Evolutionary conservation across 2,888 invertebrate genomes (phyloP), one percentile per base, ranked within the genome.

Genomic region (Spatulosminthurus flaviceps): DNA sequence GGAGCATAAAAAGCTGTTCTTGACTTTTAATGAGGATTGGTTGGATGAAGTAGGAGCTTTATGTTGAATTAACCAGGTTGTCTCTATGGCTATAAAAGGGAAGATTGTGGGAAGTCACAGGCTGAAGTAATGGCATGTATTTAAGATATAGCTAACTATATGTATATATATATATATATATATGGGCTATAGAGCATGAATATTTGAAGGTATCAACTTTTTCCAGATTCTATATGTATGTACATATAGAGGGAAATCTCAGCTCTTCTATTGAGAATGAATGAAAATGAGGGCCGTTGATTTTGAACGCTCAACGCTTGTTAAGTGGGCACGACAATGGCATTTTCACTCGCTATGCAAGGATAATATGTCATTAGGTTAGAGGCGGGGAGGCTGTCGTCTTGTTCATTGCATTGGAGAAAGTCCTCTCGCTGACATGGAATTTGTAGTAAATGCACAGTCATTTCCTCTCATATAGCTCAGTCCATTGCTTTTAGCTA

Each of bases 341-440:
- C 51, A 34, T 70, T 70, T n/a, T 70, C 70, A 19, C 41, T 19
- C 29, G 16, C 28, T 67, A 26, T 29, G 67, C 67, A 67, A 51
- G 51, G n/a, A n/a, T n/a, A n/a, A n/a, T n/a, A 72, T 72, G 72
- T 72, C 72, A 72, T 72, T 72, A 72, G 51, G 43, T 72, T 72
- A 72, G 51, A 72, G 72, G 72, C 24, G 51, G 72, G 26, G 72
- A 72, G 51, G 51, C 72, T 24, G 72, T 43, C 67, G 19, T 26
- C n/a, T 13, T 51, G n/a, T 51, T 51, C 34, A 9, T 9, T 34
- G 4, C 9, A 4, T 9, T 7, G 34, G 34, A 9, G 9, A 9
- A 34, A 34, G 34, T 34, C 34, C 34, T 34, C 34, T 4, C 9
- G 34, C 34, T 9, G n/a, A n/a, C n/a, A n/a, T n/a, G n/a, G n/a